Evolutionary conservation across 2,113 vertebrate genomes (phyloP).

Genomic region (Protobothrops mucrosquamatus): DNA sequence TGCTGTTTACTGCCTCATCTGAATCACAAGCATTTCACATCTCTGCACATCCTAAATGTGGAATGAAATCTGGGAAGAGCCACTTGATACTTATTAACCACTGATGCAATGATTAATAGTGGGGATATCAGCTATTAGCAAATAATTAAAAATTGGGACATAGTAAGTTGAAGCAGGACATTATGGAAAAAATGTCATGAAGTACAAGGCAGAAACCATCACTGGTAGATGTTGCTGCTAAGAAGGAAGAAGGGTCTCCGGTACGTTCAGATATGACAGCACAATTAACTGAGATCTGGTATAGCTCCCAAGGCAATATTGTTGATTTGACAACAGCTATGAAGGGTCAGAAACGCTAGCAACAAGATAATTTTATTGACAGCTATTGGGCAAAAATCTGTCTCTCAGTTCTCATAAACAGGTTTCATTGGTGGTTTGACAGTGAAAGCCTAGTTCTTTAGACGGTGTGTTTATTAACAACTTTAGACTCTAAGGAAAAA

Average conservation of each 20-base stretch:
- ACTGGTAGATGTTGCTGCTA: neutral
- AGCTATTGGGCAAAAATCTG: neutral
- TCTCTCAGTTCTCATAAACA: neutral
- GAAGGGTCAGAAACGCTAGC: neutral
- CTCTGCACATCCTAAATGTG: neutral
- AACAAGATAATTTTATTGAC: neutral
- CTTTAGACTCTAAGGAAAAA: neutral
- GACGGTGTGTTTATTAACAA: neutral
- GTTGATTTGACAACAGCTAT: neutral
- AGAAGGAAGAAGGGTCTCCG: neutral
- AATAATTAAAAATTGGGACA: neutral
- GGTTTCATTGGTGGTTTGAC: neutral
- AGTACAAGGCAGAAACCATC: neutral
- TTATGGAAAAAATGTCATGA: neutral
- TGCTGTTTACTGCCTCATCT: neutral
- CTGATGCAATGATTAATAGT: neutral
- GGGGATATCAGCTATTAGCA: neutral
- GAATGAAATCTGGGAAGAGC: neutral
- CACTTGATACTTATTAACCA: neutral
- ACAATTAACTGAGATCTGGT: neutral
- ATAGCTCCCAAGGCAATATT: neutral
- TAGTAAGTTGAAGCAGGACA: neutral
- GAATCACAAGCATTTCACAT: neutral
- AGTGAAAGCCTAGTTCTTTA: neutral
- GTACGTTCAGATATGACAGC: neutral